Evolutionary conservation across 2,113 vertebrate genomes (phyloP), one percentile per base, ranked within the genome.

Genomic region (Crotalus horridus): DNA sequence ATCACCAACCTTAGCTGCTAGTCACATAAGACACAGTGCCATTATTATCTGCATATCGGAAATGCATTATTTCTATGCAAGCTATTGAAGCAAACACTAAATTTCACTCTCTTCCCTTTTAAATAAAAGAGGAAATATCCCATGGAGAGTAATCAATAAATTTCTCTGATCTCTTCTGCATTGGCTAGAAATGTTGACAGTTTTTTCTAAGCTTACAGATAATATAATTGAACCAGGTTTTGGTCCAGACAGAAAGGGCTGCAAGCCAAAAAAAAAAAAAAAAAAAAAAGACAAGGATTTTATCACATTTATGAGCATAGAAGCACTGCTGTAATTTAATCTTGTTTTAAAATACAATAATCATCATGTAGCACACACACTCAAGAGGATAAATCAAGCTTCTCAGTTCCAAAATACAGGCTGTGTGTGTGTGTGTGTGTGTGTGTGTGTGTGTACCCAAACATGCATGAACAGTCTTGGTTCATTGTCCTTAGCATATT

Each of bases 321-420:
- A 93, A 93, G 90, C 59, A 90, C 74, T 51, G 74, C 29, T 90
- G 88, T 93, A 90, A 93, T 93, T 90, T 90, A 89, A 93, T 90
- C 69, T 39, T 61, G 26, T 86, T 90, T 90, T 11, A 90, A 93
- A 89, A 90, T 93, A 93, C 61, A 61, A 81, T 54, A 90, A 86
- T 81, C 86, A 89, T 93, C 88, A 86, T 61, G n/a, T 90, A 86
- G 21, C 39, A 46, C 56, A 56, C 26, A 48, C 26, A 46, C 92
- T 61, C 8, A 43, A 61, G 88, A 86, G 88, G 90, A 86, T 93
- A 90, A 90, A 93, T 93, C 88, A 86, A 93, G 61, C 55, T 59
- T 93, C 55, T 39, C 92, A 61, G 87, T 86, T n/a, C 13, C 33
- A 58, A 90, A 12, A 43, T 86, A 53, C 29, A 39, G 86, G 39